phyloP scores from a whole-genome alignment of 2,797 vertebrate genomes.

The Tapirus indicus region DNA sequence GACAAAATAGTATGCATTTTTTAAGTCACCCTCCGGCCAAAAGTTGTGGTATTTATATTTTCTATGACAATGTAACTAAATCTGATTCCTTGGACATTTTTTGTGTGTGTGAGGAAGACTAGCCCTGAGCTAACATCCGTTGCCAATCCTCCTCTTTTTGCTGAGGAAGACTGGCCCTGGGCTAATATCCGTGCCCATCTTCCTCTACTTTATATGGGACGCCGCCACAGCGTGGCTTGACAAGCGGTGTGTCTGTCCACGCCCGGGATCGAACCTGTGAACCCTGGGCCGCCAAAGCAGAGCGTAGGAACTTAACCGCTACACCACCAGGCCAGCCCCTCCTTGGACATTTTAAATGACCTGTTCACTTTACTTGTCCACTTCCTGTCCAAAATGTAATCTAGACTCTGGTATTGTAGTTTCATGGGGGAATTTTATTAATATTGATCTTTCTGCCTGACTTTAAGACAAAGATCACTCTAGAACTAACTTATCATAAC shows the following conservation, averaged over 20 bases:
- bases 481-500: background rate
- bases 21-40: background rate
- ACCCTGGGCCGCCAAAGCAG: no score
- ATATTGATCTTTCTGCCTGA: background rate
- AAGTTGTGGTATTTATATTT: background rate
- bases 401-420: accelerated
- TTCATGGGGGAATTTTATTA: background rate
- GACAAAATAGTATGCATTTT: background rate
- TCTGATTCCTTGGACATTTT: background rate
- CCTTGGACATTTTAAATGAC: background rate
- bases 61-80: background rate
- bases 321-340: no score
- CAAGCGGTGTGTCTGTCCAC: no score
- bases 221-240: no score
- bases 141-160: no score
- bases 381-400: background rate
- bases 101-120: no score
- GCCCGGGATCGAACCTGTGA: no score
- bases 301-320: no score
- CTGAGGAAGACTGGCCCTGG: no score
- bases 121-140: no score
- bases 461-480: background rate
- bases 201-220: no score
- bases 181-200: no score
- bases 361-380: background rate